Evolutionary conservation across 2,888 invertebrate genomes (phyloP), one percentile per base, ranked within the genome.

Genomic region (Elysia crispata): DNA sequence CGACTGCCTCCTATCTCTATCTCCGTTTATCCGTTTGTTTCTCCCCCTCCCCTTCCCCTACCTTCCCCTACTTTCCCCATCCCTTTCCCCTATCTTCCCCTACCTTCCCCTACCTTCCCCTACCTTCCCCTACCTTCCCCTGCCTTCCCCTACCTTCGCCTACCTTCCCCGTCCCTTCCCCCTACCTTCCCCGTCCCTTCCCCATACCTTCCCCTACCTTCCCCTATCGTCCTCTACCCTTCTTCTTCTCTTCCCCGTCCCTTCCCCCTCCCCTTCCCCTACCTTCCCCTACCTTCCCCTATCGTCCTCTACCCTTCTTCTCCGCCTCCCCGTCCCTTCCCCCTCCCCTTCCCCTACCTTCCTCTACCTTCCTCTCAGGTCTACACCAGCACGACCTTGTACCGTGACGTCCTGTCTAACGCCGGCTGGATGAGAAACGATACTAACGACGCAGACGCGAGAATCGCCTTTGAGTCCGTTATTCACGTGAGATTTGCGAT

Each of bases 391-490:
- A 84, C 86, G 25, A 85, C 83, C 15, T 83, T 88, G 64, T 83
- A 88, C 67, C 80, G 83, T 0, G 85, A 86, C 23, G 85, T 89
- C 0, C 72, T 87, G 67, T 89, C 89, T 6, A 87, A 88, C 66
- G 83, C 84, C 72, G 89, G 86, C 18, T 91, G 91, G 91, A 83
- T 83, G 50, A 80, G 88, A 18, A 86, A 87, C 76, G 90, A 91
- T 75, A 84, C 86, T 0, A 57, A 86, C 62, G 89, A 91, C 77
- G 84, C 83, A 0, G 87, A 86, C 3, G 91, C 90, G 1, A 87
- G 87, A 66, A 79, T 87, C 74, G 90, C 90, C 15, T 90, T 89
- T 64, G 89, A 90, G 83, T 86, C 88, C 13, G 91, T 91, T 15
- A 88, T 91, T 75, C 89, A 90, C 76, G 91, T 91, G 77, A 85